Base-by-base conservation (phyloP, 2,888 invertebrate genomes). In the Pristionchus exspectatus region DNA sequence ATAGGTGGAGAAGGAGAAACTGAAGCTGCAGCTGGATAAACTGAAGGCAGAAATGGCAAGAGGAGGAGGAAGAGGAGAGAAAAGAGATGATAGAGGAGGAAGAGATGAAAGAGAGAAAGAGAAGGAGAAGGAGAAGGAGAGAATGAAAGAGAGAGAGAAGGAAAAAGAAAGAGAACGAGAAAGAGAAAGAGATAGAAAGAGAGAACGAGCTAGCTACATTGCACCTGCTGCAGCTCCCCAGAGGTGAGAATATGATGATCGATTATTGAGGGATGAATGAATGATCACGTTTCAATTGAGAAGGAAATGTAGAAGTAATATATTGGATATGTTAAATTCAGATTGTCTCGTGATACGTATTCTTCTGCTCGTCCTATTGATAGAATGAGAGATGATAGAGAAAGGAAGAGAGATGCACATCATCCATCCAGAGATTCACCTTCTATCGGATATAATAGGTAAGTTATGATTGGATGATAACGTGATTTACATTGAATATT, bases 1-100 rank as follows among this genome's bases (percentile, higher is more conserved):
- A 30, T 38, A 88, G 87, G 72, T 89, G 66, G 89, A 89, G 89
- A 89, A 89, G 83, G 89, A 89, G 66, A 56, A 66, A 30, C 89
- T 89, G 24, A 59, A 27, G 27, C 83, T 89, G 21, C 89, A 89
- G 81, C 50, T 89, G 50, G 83, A 59, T 21, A 54, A 38, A 44
- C 27, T 89, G 89, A 44, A 89, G 87, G 87, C 72, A 24, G 44
- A 88, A 30, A 30, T 74, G 30, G 87, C 87, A 56, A 50, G 44
- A 69, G 74, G 44, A 54, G 87, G 33, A 24, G 54, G 74, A 59
- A 72, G 54, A 54, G 56, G 54, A 50, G 87, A 87, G 66, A 69
- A 69, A 33, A 84, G 38, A 54, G 50, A 81, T 30, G 59, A 59
- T 7, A 85, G 84, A 50, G 50, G 50, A 24, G 50, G 59, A 24